Evolutionary conservation across 2,888 invertebrate species (phyloP), one percentile per base, ranked within the genome.

Genomic region (Litoditis marina): DNA sequence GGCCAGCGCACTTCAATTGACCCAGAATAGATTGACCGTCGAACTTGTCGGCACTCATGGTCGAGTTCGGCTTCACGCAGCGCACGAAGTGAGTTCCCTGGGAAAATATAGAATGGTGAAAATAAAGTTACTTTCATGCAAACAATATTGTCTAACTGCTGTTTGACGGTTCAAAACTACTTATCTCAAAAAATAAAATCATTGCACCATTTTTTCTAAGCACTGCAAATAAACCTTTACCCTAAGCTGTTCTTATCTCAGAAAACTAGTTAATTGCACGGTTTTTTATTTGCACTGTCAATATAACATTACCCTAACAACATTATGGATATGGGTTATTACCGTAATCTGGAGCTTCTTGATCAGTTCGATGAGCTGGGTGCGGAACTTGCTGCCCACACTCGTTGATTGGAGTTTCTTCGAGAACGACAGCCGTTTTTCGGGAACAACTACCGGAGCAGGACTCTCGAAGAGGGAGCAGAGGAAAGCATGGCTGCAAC

Each of bases 71-170:
- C 85, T 98, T 98, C 73, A 98, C 91, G 84, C 96, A 98, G 2
- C 95, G 89, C 68, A 96, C 90, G 84, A 96, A 96, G 86, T 92
- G 94, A 32, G 95, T 95, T 50, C 95, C 94, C 93, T 94, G 47
- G 55, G 73, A 61, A 13, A n/a, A 36, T n/a, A 13, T 25, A 13
- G 16, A 6, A 22, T 22, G 11, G 25, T 28, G 31, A n/a, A 13
- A 31, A 64, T 13, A 50, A 16, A 36, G 4, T 11, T 22, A 32
- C 19, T 46, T 36, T 22, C 8, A 31, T 53, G n/a, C 16, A 58
- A 32, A 83, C n/a, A n/a, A n/a, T n/a, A n/a, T n/a, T n/a, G n/a
- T n/a, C n/a, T n/a, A n/a, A n/a, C n/a, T n/a, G n/a, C n/a, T n/a
- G n/a, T n/a, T n/a, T n/a, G n/a, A n/a, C n/a, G n/a, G n/a, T n/a